Evolutionary conservation across 30 jellyfish, hydroid and myxozoan genomes (phyloP).

Genomic region (Cassiopea andromeda): DNA sequence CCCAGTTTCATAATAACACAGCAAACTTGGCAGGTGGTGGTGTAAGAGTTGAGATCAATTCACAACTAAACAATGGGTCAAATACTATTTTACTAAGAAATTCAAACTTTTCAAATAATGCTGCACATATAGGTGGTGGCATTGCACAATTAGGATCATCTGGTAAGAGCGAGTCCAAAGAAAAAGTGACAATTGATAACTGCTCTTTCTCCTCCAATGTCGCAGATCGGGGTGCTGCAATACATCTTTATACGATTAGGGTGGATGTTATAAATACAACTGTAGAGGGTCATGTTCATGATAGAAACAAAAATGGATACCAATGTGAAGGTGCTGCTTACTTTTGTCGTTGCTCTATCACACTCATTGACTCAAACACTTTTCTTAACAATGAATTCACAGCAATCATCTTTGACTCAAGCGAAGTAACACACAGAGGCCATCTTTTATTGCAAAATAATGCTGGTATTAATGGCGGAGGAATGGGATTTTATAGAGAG

Average conservation of each 20-base stretch:
- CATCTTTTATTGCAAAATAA: conserved; percentile 33
- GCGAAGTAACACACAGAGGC: conserved; percentile 14
- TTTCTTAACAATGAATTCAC: conserved; percentile 46
- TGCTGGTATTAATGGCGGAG: conserved; percentile 85
- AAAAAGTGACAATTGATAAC: conserved; percentile 8
- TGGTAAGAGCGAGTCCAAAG: conserved; percentile 9
- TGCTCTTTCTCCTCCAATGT: conserved; percentile 39
- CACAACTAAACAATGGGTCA: conserved; percentile 28
- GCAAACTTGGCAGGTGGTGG: conserved; percentile 90
- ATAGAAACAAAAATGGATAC: neutral
- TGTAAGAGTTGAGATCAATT: conserved; percentile 49
- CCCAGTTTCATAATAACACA: conserved; percentile 47
- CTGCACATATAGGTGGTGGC: conserved; percentile 80
- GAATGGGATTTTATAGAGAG: conserved; percentile 69
- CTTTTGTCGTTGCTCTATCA: conserved; percentile 23
- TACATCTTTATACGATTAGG: neutral
- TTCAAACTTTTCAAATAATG: conserved; percentile 34
- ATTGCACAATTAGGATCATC: conserved; percentile 26
- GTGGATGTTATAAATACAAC: conserved; percentile 16
- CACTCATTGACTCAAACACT: conserved; percentile 8
- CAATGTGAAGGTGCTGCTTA: conserved; percentile 80
- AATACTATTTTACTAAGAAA: conserved; percentile 12
- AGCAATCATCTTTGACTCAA: conserved; percentile 71
- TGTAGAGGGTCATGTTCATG: conserved; percentile 17
- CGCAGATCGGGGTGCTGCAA: conserved; percentile 62